Base-by-base conservation (phyloP, 1,140 invertebrate genomes). In the Dolichoris vasculosae region DNA sequence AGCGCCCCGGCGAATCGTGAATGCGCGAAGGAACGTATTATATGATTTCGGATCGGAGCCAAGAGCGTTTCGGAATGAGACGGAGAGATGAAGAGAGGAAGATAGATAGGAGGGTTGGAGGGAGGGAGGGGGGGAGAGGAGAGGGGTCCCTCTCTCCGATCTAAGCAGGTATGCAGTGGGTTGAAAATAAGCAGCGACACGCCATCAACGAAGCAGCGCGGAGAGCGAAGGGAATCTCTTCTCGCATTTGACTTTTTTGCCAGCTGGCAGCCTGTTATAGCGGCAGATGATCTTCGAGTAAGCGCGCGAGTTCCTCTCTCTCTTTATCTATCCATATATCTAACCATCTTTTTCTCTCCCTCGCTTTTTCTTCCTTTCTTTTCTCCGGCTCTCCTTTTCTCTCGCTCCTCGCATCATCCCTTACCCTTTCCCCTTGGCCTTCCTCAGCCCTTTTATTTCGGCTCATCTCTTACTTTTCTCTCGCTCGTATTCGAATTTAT, bases 101-200 rank as follows among this genome's bases (percentile, higher is more conserved):
- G 35, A 35, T 38, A 67, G 64, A 48, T n/a, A 6, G 48, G 40
- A 17, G 15, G 7, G n/a, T n/a, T 2, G 0, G 40, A 43, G 40
- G 23, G 26, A n/a, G 13, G 48, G 40, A 17, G 15, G 7, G n/a
- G 43, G 15, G 0, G 40, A 43, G 40, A 13, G 26, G 55, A 32
- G 89, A 90, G 55, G 55, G 89, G 90, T 91, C 89, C 89, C 89
- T 88, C 51, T 71, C 89, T 90, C 85, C 88, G 89, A 91, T 91
- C 89, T 90, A 91, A 91, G 89, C 91, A 92, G 91, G 91, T 93
- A 92, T 92, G 91, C 90, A 91, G 86, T 88, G 90, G 87, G 89
- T 91, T 91, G 91, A 90, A 93, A 93, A 92, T 93, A 92, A 93
- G 91, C 91, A 93, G 90, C 91, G 91, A 92, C 91, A 92, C 91